Conservation (phyloP, 2,113 vertebrate genomes). For the Regulus satrapa region DNA sequence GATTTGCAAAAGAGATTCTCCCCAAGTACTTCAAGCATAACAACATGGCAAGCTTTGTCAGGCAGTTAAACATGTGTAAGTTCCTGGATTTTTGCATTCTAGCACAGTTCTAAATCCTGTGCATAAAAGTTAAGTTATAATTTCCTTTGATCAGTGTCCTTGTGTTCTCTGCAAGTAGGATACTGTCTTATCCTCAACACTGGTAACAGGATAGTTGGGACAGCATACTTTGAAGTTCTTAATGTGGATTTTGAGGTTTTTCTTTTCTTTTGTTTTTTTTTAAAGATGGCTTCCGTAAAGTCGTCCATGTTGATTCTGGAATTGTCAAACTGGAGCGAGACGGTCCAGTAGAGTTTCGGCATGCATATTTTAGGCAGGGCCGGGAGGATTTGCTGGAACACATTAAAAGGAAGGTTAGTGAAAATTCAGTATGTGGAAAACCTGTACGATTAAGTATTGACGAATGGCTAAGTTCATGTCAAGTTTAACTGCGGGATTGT, state of each 20-base stretch:
- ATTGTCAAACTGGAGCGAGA: conserved; percentile 90
- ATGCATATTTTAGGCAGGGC: conserved; percentile 91
- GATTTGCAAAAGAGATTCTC: conserved; percentile 95
- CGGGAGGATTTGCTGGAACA: conserved; percentile 92
- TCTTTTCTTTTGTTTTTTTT: neutral
- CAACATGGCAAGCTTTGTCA: conserved; percentile 98
- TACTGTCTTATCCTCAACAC: neutral
- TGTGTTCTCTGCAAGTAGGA: neutral
- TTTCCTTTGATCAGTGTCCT: neutral
- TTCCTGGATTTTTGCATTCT: neutral
- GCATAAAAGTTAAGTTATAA: accelerated
- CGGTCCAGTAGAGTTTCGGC: conserved; percentile 93
- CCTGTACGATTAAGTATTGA: neutral
- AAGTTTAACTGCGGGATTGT: neutral
- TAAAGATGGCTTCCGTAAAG: conserved; percentile 95
- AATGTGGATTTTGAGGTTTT: neutral
- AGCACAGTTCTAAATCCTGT: neutral
- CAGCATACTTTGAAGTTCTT: neutral
- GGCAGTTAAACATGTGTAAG: conserved; percentile 98
- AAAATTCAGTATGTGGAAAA: neutral
- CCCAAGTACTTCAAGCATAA: conserved; percentile 99
- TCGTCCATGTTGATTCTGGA: conserved; percentile 90
- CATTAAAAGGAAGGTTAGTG: conserved; percentile 92
- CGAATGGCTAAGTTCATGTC: neutral
- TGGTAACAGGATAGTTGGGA: neutral